Evolutionary conservation across 1,140 invertebrate species (phyloP).

Genomic region (Papilio xuthus): DNA sequence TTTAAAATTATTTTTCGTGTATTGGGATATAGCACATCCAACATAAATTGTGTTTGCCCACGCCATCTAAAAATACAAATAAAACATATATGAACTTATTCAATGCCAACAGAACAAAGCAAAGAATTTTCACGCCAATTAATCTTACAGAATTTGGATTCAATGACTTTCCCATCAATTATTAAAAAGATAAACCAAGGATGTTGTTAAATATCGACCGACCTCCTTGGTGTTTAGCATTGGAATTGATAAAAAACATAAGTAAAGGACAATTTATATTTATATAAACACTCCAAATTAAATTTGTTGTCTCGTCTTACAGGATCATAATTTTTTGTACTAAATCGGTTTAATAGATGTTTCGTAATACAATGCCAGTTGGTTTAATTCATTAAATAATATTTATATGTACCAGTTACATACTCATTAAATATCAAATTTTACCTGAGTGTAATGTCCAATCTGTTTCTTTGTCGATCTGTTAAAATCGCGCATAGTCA

Average conservation of each 20-base stretch:
- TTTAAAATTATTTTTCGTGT: constrained; percentile 24
- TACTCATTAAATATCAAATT: not conserved
- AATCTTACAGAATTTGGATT: not conserved
- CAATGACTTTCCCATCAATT: not conserved
- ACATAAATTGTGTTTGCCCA: constrained; percentile 26
- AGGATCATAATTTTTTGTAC: no score
- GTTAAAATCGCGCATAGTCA: constrained; percentile 9
- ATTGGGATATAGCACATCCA: constrained; percentile 26
- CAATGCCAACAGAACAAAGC: constrained; percentile 5
- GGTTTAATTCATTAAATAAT: no score
- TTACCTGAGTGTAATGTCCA: constrained; percentile 41
- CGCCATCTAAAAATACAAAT: constrained; percentile 29
- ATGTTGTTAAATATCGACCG: constrained; percentile 2
- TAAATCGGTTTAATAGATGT: not conserved
- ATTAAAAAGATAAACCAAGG: not conserved
- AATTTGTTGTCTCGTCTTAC: not conserved
- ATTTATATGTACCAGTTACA: not conserved
- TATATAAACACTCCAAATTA: not conserved
- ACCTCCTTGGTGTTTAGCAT: not conserved
- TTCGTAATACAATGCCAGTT: no score
- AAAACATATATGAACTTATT: not conserved
- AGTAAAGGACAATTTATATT: not conserved
- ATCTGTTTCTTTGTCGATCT: constrained; percentile 32
- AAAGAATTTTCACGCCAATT: constrained; percentile 17
- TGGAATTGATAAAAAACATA: not conserved